Conservation (phyloP, 2,797 vertebrate genomes). For the Pseudochaenichthys georgianus region DNA sequence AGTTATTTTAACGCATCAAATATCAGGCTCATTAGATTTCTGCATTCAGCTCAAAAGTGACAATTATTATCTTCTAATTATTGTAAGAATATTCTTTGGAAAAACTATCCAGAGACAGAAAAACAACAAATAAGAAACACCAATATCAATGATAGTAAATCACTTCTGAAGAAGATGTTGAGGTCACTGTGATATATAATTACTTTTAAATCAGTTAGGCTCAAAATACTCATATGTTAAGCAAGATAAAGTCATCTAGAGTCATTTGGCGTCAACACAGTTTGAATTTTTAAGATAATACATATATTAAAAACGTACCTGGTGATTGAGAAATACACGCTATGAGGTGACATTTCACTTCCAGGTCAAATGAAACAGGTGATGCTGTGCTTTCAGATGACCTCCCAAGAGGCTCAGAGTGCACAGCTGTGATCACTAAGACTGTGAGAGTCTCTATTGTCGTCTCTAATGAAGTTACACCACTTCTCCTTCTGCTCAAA, state of each 20-base stretch:
- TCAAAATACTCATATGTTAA: not conserved
- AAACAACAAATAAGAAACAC: not conserved
- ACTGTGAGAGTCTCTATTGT: not conserved
- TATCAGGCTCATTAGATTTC: not conserved
- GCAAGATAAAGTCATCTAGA: too few species aligned
- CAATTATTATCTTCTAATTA: not conserved
- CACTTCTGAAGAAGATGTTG: not conserved
- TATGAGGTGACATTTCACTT: not conserved
- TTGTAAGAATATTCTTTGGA: not conserved
- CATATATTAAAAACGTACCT: not conserved
- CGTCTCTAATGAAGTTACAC: not conserved
- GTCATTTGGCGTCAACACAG: not conserved
- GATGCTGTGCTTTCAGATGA: not conserved
- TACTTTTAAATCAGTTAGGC: not conserved
- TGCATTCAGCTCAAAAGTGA: not conserved
- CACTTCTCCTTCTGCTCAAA: not conserved
- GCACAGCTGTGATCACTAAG: not conserved
- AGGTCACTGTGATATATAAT: not conserved
- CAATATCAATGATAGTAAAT: not conserved
- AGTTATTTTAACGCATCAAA: too few species aligned
- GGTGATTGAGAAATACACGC: not conserved
- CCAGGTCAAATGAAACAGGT: not conserved
- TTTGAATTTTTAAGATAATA: not conserved
- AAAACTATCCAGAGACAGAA: not conserved
- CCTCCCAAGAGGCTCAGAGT: not conserved